Evolutionary conservation across 2,797 vertebrate species (phyloP), one percentile per base, ranked within the genome.

Genomic region (Loriculus beryllinus): DNA sequence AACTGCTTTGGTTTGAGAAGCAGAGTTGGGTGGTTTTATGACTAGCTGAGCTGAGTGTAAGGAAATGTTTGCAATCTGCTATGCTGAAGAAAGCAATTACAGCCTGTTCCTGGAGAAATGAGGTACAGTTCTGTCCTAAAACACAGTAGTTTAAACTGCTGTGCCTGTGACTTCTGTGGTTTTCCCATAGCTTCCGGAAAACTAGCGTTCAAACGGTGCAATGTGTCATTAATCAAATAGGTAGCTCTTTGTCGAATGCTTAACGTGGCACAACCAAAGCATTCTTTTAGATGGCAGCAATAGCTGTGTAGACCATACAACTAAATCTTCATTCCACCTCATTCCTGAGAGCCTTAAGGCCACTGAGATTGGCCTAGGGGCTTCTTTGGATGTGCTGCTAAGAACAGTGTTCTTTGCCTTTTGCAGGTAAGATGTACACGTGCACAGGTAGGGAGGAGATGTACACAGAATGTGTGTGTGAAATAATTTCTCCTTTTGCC

Each of bases 1-100:
- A 64, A 68, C 54, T 42, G 63, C 33, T 88, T 82, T 82, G n/a
- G 7, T 80, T 92, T 86, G 33, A 89, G 79, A 68, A 86, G 31
- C 12, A 37, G 62, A 57, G 22, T 33, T 52, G 20, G 14, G 3
- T 10, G 2, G 17, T 42, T 79, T 57, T 72, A n/a, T 62, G 56
- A 62, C 20, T 10, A 49, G n/a, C 51, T 63, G 69, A 90, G 37
- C 59, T 78, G 80, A 43, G 26, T 78, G 31, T 65, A 51, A 78
- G 82, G 56, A 80, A 71, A 22, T 21, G 7, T 23, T 12, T 88
- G 75, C 43, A 25, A 5, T 59, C 59, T 79, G 40, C 22, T 74
- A 3, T 2, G 4, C 56, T 45, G 64, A 42, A 90, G 40, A 54
- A 54, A 48, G 45, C 56, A n/a, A n/a, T 81, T n/a, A 19, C 54